Percentiles rank a stretch among this genome's conserved stretches.
phyloP scores from a whole-genome alignment of 2,888 invertebrate species.

The Drosophila neutralis region DNA sequence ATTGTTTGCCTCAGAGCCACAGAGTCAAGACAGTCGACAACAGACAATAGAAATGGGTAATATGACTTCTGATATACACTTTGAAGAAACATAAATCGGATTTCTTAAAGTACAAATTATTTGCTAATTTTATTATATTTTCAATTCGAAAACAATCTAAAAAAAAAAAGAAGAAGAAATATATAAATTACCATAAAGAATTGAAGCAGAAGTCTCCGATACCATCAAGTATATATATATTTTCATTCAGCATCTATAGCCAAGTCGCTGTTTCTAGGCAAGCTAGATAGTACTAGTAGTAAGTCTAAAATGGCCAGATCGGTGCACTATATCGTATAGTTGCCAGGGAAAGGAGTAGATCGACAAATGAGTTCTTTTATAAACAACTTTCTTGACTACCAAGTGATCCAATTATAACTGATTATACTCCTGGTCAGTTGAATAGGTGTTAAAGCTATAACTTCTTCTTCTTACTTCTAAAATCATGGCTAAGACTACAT shows the following conservation, averaged over 20 bases:
- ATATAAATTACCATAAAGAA: background rate
- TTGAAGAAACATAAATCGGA: background rate
- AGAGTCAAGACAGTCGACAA: slow-evolving; percentile 18
- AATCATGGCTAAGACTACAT: no score
- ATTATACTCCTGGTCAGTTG: no score
- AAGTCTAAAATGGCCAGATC: fast-evolving
- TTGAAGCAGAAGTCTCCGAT: background rate
- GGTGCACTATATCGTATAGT: no score
- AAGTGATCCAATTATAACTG: no score
- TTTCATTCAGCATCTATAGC: background rate
- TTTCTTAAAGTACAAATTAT: background rate
- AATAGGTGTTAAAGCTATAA: no score
- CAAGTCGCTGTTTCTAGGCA: background rate
- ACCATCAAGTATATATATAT: background rate
- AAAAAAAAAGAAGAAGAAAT: no score
- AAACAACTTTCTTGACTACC: no score
- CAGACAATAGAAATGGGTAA: background rate
- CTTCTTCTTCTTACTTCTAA: no score
- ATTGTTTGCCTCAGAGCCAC: slow-evolving; percentile 13
- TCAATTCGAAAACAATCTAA: no score
- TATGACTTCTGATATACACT: slow-evolving; percentile 7
- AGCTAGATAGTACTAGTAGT: no score
- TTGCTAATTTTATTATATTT: background rate
- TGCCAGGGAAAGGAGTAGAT: no score
- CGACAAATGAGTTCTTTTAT: no score